A percentile compares a stretch with the other conserved stretches of the same genome.
Evolutionary conservation across 2,113 vertebrate genomes (phyloP).

Genomic region (Bungarus multicinctus): DNA sequence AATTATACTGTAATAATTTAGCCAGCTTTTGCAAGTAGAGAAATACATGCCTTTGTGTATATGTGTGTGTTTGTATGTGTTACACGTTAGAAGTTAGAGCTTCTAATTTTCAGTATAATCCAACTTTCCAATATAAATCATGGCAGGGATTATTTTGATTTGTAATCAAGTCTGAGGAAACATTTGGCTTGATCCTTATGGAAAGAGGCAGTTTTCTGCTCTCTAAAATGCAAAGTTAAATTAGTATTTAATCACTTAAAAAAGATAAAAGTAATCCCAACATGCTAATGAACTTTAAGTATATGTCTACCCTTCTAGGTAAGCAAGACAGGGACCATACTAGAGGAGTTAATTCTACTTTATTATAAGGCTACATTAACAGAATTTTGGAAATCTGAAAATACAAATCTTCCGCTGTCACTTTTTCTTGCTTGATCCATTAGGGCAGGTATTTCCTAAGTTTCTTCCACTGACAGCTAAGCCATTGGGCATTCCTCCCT

Average conservation of each 20-base stretch:
- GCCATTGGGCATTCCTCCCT: not conserved
- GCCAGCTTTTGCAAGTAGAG: slow-evolving; percentile 45
- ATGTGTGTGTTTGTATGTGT: not conserved
- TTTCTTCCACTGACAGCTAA: not conserved
- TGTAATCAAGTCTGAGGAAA: slow-evolving; percentile 40
- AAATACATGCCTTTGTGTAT: not conserved
- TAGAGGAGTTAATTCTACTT: not conserved
- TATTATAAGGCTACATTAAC: not conserved
- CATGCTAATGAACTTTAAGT: not conserved
- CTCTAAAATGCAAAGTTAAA: slow-evolving; percentile 22
- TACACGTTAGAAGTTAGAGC: slow-evolving; percentile 18
- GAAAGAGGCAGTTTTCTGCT: not conserved
- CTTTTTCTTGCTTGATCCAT: not conserved
- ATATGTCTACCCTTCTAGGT: not conserved
- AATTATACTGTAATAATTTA: slow-evolving; percentile 56
- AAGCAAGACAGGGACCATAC: not conserved
- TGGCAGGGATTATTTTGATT: slow-evolving; percentile 55
- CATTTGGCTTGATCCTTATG: slow-evolving; percentile 31
- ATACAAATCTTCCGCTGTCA: not conserved
- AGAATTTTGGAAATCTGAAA: not conserved
- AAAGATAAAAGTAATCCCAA: not conserved
- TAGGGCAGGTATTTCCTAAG: not conserved
- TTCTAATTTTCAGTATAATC: slow-evolving; percentile 37
- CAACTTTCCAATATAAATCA: slow-evolving; percentile 54
- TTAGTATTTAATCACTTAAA: slow-evolving; percentile 13